Base-by-base conservation (phyloP, 2,888 invertebrate species). In the Anthrax anthrax region DNA sequence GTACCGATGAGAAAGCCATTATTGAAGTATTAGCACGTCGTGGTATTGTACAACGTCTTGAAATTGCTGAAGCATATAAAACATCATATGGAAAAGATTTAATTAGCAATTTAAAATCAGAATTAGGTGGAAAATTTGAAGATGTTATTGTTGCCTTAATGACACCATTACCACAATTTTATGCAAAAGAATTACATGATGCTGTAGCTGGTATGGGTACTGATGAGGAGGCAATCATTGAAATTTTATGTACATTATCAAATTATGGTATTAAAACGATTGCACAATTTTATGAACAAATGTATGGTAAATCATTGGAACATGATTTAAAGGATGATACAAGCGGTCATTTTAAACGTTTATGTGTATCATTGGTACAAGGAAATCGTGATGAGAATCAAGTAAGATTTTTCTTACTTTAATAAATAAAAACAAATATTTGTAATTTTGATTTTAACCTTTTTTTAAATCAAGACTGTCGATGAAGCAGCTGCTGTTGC, bases 291-390 rank as follows among this genome's bases (percentile, higher is more conserved):
- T 90, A 89, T 64, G 82, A 87, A 56, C 68, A 69, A 88, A 89
- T 89, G 60, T 91, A 84, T 67, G 81, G 80, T 56, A 85, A 80
- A 65, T 67, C 78, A 49, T 69, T 95, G 52, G 94, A 94, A 62
- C 79, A 80, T 9, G 91, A 91, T 62, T 71, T 95, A 56, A 84
- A 84, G 62, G 87, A 84, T 43, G 96, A 96, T 65, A 92, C 94
- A 9, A 91, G 91, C 13, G 95, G 95, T n/a, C 86, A 90, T 67
- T 96, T 96, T 71, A 87, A 88, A 70, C 77, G 91, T 49, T 75
- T 96, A 43, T 80, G 92, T 57, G 84, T 95, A 18, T 90, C 92
- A 0, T 71, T 91, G 44, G 81, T 82, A 56, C 84, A 84, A 74
- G 89, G 87, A 48, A 90, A 89, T 62, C 80, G 95, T 42, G 88